A percentile compares a stretch with the other conserved stretches of the same genome.
These are phyloP conservation scores for Sebastes cheni DNA, from an alignment of 2,797 vertebrate genomes.

Conservation along the genomic window DNA sequence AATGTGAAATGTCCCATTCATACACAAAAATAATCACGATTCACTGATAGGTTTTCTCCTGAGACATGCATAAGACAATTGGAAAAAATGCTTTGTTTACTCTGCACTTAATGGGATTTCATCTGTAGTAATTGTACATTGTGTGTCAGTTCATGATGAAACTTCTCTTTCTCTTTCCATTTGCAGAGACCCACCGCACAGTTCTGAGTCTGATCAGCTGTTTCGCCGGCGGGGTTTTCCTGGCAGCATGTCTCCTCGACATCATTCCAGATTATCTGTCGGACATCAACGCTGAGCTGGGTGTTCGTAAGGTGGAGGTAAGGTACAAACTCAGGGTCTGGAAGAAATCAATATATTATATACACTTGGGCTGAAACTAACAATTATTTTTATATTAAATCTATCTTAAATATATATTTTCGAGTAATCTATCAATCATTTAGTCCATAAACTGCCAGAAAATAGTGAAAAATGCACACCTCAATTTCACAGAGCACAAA, in stretches of 20 bases:
- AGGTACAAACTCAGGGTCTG: not conserved
- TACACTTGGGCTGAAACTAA: not conserved
- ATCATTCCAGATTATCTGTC: constrained; percentile 91
- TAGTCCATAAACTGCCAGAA: not conserved
- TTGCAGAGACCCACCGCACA: constrained; percentile 77
- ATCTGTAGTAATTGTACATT: too few relatives aligned
- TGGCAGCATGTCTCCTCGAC: constrained; percentile 91
- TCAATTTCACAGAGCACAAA: not conserved
- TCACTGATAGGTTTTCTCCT: not conserved
- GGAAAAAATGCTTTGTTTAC: not conserved
- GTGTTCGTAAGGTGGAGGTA: constrained; percentile 69
- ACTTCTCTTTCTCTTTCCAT: not conserved
- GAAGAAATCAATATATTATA: not conserved
- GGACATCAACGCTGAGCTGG: constrained; percentile 81
- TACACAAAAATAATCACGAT: not conserved
- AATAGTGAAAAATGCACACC: not conserved
- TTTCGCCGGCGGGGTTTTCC: constrained; percentile 89
- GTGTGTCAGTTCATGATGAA: not conserved
- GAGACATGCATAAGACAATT: not conserved
- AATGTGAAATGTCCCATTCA: not conserved
- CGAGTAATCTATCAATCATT: not conserved
- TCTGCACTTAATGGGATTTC: not conserved
- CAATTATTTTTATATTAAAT: not conserved
- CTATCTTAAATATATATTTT: not conserved
- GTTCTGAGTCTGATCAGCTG: constrained; percentile 90